Evolutionary conservation across 2,113 vertebrate genomes (phyloP).

Genomic region (Thunnus maccoyii): DNA sequence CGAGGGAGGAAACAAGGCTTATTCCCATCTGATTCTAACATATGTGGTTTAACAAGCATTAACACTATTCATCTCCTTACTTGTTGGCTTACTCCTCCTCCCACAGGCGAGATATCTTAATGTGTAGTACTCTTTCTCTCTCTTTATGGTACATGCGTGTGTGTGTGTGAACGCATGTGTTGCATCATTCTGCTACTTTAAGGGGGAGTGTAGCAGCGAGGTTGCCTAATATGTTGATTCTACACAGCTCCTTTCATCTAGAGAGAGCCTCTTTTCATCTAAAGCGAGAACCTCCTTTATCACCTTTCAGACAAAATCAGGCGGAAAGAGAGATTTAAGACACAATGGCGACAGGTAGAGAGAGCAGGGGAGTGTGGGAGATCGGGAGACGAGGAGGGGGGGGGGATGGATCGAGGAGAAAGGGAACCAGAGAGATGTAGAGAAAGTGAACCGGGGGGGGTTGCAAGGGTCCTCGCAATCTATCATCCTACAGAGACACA

Average conservation of each 20-base stretch:
- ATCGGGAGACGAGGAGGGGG: neutral
- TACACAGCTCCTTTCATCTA: constrained; percentile 62
- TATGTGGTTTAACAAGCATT: constrained; percentile 62
- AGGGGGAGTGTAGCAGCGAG: constrained; percentile 54
- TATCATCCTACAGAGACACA: constrained; percentile 43
- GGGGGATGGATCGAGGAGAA: constrained; percentile 29
- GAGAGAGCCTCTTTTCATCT: constrained; percentile 59
- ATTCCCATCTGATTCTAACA: constrained; percentile 54
- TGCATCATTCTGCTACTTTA: constrained; percentile 63
- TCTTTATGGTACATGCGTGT: constrained; percentile 34
- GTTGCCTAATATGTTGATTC: constrained; percentile 71
- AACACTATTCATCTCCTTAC: constrained; percentile 61
- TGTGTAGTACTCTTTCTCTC: constrained; percentile 20
- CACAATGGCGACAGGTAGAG: constrained; percentile 53
- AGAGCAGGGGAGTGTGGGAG: constrained; percentile 53
- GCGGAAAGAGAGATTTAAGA: constrained; percentile 72
- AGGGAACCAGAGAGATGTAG: neutral
- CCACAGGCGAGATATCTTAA: constrained; percentile 62
- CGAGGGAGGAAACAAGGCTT: constrained; percentile 25
- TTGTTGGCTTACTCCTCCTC: constrained; percentile 54
- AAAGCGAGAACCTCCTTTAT: constrained; percentile 62
- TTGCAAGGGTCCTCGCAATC: constrained; percentile 3
- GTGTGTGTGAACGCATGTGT: constrained; percentile 34
- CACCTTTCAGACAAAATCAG: constrained; percentile 71
- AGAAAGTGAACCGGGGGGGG: constrained; percentile 1